A percentile compares a stretch with the other conserved stretches of the same genome.
Conservation (phyloP, 2,113 vertebrate species). For the Agelaius tricolor region DNA sequence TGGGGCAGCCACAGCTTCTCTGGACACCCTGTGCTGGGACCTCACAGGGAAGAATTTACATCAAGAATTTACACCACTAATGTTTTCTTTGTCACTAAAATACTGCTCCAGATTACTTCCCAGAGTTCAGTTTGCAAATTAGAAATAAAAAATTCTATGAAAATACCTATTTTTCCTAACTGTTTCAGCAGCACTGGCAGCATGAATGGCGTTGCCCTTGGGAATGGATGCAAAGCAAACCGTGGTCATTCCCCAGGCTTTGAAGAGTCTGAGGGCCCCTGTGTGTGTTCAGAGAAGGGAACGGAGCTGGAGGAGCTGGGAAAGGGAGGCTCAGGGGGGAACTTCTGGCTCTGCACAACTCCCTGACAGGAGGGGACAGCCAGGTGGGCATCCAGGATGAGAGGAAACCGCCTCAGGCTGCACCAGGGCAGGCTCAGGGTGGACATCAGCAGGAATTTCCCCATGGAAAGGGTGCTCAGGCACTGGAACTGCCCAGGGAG, state of each 20-base stretch:
- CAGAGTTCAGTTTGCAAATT: not conserved
- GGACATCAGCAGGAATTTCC: not conserved
- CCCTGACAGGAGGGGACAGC: not conserved
- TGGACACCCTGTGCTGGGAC: not conserved
- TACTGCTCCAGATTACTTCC: not conserved
- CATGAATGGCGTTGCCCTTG: not conserved
- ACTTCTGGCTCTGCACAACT: not conserved
- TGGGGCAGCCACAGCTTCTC: not conserved
- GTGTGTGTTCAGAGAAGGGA: not conserved
- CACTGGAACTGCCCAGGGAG: not conserved
- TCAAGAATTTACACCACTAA: not conserved
- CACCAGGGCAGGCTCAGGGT: not conserved
- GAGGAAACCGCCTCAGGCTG: not conserved
- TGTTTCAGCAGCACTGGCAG: not conserved
- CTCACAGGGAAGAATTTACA: rapidly evolving
- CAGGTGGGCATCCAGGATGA: not conserved
- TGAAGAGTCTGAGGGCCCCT: not conserved
- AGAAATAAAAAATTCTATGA: not conserved
- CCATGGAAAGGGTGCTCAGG: not conserved
- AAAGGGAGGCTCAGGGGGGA: not conserved
- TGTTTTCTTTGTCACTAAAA: not conserved
- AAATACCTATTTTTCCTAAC: not conserved
- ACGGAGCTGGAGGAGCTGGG: not conserved
- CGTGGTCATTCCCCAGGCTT: not conserved
- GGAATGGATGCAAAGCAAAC: not conserved